Evolutionary conservation across 1,140 invertebrate genomes (phyloP), one percentile per base, ranked within the genome.

Genomic region (Neuroterus valhalla): DNA sequence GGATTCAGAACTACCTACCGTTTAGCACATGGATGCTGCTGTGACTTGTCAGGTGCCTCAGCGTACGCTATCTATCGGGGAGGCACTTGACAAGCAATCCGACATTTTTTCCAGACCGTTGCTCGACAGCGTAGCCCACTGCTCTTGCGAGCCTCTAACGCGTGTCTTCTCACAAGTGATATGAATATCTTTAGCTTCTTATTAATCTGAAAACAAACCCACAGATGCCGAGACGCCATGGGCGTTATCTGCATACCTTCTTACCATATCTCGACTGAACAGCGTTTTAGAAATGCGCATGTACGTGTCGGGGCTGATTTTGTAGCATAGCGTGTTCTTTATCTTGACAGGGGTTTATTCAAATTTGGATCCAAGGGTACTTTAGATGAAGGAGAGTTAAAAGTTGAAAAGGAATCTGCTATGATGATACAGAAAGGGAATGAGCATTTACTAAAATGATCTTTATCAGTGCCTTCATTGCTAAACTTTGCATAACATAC

Each of bases 1-100:
- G 66, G 19, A 38, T 72, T 67, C 66, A 44, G 46, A 72, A 72
- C 43, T 62, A 45, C 42, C 55, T 45, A 46, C 21, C 44, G 55
- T 72, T 72, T 72, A 72, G 38, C 55, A 48, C 46, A 62, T 11
- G 26, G 4, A 38, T 48, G 23, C 55, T 31, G 62, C n/a, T 66
- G 38, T 45, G 19, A 21, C 66, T 62, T 67, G 55, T 68, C 71
- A 68, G 48, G 66, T 42, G 26, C 38, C 38, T 68, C 10, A 19
- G 2, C 19, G n/a, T 14, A 23, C 38, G 46, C 48, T 14, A 26
- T 48, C 26, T 38, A 48, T 19, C 44, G 66, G 48, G 46, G 21
- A 72, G 46, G 44, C 66, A 38, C 62, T 62, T 62, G 55, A 62
- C 55, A 62, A 62, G 23, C 23, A 15, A 62, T 62, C 55, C 26